Base-by-base conservation (phyloP, 2,888 invertebrate species). In the Neelides folsomi region DNA sequence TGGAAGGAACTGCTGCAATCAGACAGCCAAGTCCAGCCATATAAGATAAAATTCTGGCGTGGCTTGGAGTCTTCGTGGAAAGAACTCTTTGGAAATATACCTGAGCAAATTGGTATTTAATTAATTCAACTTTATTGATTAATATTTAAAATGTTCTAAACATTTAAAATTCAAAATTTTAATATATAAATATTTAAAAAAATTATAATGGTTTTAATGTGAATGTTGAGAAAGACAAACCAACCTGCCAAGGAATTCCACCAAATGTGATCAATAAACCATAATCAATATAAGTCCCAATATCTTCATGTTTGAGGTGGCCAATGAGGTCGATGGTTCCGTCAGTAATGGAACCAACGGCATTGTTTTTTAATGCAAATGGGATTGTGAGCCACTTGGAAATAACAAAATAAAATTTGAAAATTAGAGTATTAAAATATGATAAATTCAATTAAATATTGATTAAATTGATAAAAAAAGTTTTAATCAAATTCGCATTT, bases 31-130 rank as follows among this genome's bases (percentile, higher is more conserved):
- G 73, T 7, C 95, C 95, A 1, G 97, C 97, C 47, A 95, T 89
- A 72, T 89, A 98, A 20, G 94, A 95, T 63, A 98, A 75, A 49
- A 92, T 71, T 74, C 95, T 93, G 40, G 97, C 97, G 50, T 92
- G 80, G 7, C 81, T 81, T 1, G 95, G 94, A 1, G 92, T 86
- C 76, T 90, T 93, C 67, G 94, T 90, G 56, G 95, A 95, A 66
- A 98, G 75, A 48, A 98, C 97, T 40, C 97, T 79, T 76, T 98
- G 97, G 73, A 97, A 97, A 71, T 97, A 97, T 34, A 95, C 95
- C 81, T 86, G 71, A 12, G 65, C 52, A 48, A 54, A n/a, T n/a
- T n/a, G n/a, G n/a, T n/a, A n/a, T n/a, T n/a, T n/a, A n/a, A n/a
- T n/a, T n/a, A n/a, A n/a, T n/a, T n/a, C n/a, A n/a, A n/a, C n/a